These are phyloP conservation scores for Gonioctena quinquepunctata DNA, from an alignment of 1,140 invertebrate genomes.

Conservation along the genomic window DNA sequence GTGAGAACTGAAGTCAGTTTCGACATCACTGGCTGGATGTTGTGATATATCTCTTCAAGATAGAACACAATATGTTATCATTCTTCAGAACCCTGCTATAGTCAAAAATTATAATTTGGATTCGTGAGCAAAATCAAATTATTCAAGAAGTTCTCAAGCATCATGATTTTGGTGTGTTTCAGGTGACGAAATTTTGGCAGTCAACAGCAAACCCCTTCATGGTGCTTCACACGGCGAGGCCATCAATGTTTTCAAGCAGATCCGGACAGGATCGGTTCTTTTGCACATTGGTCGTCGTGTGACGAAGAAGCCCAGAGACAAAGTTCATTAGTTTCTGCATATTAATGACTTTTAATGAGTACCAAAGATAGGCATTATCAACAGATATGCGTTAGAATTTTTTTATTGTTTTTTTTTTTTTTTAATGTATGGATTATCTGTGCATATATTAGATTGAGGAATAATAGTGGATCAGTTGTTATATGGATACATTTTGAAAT, in stretches of 20 bases:
- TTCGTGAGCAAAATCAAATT: too few species aligned
- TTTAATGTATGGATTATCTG: background rate
- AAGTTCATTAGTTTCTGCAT: background rate
- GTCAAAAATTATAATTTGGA: too few species aligned
- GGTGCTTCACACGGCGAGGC: constrained; percentile 89
- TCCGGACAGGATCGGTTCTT: constrained; percentile 83
- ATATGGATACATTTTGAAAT: background rate
- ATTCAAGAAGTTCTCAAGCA: too few species aligned
- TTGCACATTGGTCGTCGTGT: constrained; percentile 67
- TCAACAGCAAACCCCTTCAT: constrained; percentile 84
- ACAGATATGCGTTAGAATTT: constrained; percentile 10
- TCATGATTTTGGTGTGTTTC: constrained; percentile 21
- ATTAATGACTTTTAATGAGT: background rate
- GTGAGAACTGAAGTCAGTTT: too few species aligned
- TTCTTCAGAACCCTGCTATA: too few species aligned
- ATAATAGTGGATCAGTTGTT: background rate
- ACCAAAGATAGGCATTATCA: constrained; percentile 19
- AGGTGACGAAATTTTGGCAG: constrained; percentile 92
- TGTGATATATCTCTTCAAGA: too few species aligned
- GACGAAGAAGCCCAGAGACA: constrained; percentile 34
- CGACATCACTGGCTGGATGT: too few species aligned
- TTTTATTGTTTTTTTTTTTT: constrained; percentile 10
- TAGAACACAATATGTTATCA: too few species aligned
- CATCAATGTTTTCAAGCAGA: constrained; percentile 87
- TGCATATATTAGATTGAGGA: background rate